These are phyloP conservation scores for Antechinus stuartii DNA, from an alignment of 2,113 vertebrate species.

Conservation along the genomic window DNA sequence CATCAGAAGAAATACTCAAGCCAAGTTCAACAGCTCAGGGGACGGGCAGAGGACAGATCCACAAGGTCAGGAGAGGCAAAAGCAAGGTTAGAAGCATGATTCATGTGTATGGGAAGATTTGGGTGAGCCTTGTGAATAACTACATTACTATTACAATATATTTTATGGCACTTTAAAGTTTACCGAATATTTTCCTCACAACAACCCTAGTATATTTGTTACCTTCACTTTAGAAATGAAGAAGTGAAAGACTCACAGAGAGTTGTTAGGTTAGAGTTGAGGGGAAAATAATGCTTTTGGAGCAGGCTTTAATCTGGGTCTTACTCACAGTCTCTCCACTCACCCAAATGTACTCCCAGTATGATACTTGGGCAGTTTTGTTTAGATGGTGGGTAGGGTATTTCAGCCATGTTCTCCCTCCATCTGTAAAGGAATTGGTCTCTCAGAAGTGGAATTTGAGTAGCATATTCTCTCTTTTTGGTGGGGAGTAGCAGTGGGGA, in stretches of 20 bases:
- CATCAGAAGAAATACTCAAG: background rate
- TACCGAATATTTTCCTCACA: background rate
- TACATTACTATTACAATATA: background rate
- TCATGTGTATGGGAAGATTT: background rate
- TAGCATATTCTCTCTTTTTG: background rate
- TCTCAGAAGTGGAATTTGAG: background rate
- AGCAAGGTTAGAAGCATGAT: background rate
- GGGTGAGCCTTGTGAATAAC: background rate
- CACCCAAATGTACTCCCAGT: background rate
- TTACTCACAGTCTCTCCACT: background rate
- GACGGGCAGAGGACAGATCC: background rate
- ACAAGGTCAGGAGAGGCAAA: background rate
- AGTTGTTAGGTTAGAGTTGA: background rate
- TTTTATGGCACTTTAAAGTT: background rate
- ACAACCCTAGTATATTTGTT: background rate
- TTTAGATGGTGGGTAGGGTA: background rate
- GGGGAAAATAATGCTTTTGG: background rate
- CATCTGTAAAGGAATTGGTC: background rate
- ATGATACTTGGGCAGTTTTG: background rate
- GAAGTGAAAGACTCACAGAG: slow-evolving; percentile 1
- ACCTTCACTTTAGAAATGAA: slow-evolving; percentile 21
- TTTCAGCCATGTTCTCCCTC: background rate
- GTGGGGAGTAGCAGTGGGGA: no score
- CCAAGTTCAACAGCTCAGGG: background rate
- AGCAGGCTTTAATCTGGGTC: background rate